Evolutionary conservation across 2,113 vertebrate genomes (phyloP).

Genomic region (Microcebus griseorufus): DNA sequence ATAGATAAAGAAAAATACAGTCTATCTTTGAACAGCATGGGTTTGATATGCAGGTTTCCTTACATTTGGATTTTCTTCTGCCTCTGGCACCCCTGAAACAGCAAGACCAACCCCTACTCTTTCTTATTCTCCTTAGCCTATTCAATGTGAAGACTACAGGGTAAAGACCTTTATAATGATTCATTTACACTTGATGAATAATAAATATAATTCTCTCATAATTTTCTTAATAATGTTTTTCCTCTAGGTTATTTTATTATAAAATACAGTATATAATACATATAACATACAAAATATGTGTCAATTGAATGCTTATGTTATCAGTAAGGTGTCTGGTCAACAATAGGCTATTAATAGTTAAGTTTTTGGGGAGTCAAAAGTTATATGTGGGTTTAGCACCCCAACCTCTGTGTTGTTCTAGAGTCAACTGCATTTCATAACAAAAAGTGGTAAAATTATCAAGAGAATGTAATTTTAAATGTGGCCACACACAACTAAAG

Average conservation of each 20-base stretch:
- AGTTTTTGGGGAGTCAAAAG: background rate
- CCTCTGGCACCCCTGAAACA: background rate
- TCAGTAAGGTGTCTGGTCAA: background rate
- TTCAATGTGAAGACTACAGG: background rate
- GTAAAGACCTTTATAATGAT: background rate
- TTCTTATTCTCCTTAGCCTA: background rate
- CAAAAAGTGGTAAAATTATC: background rate
- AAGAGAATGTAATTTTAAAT: background rate
- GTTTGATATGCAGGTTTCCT: background rate
- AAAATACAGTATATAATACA: background rate
- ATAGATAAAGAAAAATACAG: background rate
- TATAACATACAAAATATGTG: background rate
- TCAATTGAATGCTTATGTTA: background rate
- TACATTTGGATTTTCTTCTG: background rate
- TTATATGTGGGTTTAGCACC: background rate
- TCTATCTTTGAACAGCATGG: background rate
- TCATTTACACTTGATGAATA: background rate
- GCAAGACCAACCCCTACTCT: background rate
- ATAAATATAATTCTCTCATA: background rate
- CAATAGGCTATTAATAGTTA: background rate
- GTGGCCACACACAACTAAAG: background rate
- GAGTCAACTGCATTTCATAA: background rate
- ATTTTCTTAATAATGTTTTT: background rate
- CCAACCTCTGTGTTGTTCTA: background rate
- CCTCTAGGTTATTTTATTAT: background rate